Percentiles rank a stretch among this genome's conserved stretches.
phyloP scores from a whole-genome alignment of 2,113 vertebrate species.

The Amphilophus citrinellus region DNA sequence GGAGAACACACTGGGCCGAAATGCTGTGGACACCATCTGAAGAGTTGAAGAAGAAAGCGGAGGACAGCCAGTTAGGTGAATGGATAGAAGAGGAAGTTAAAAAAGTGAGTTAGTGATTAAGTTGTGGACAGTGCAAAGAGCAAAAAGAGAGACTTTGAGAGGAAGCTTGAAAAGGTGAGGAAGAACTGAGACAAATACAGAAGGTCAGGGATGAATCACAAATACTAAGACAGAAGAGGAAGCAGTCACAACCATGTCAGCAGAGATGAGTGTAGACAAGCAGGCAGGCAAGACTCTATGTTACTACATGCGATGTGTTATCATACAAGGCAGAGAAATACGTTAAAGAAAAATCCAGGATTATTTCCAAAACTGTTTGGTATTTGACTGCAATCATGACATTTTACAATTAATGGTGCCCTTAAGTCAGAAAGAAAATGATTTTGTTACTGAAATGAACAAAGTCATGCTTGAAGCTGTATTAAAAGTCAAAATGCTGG shows the following conservation, averaged over 20 bases:
- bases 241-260: background rate
- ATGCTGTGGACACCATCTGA: conserved; percentile 95
- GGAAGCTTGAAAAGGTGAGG: background rate
- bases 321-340: background rate
- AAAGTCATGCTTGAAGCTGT: background rate
- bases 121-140: background rate
- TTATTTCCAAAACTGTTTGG: background rate
- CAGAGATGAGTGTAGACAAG: background rate
- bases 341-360: background rate
- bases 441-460: background rate
- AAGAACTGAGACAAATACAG: background rate
- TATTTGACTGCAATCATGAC: background rate
- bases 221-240: background rate
- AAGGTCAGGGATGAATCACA: background rate
- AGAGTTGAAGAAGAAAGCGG: background rate
- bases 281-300: background rate
- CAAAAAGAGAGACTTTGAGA: background rate
- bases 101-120: background rate
- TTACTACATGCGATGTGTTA: background rate
- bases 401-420: background rate
- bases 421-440: background rate
- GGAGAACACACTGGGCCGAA: conserved; percentile 92
- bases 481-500: background rate
- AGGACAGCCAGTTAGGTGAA: background rate
- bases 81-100: background rate